These are phyloP conservation scores for Pangasius larnaudii DNA, from an alignment of 2,797 vertebrate species.

Conservation along the genomic window DNA sequence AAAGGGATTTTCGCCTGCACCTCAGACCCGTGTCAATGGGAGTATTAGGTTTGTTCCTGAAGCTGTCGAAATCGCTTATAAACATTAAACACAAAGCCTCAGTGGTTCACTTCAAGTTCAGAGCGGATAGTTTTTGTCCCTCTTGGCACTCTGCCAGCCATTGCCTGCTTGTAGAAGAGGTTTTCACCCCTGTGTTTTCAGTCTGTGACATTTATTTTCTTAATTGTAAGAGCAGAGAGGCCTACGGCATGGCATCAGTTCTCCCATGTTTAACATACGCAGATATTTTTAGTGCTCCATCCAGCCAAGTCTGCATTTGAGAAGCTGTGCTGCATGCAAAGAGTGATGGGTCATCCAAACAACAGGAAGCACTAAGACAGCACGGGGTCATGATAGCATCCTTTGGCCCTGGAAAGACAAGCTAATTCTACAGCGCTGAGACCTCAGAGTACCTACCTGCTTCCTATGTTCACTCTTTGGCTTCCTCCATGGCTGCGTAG, in stretches of 20 bases:
- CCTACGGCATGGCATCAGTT: slow-evolving; percentile 7
- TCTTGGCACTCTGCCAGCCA: slow-evolving; percentile 43
- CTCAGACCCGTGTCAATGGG: slow-evolving; percentile 1
- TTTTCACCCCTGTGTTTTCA: slow-evolving; percentile 34
- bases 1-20: slow-evolving; percentile 24
- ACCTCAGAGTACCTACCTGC: slow-evolving; percentile 12
- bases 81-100: slow-evolving; percentile 37
- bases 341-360: slow-evolving; percentile 51
- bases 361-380: slow-evolving; percentile 52
- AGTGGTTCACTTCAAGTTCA: slow-evolving; percentile 55
- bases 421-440: slow-evolving; percentile 14
- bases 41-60: slow-evolving; percentile 38
- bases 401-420: slow-evolving; percentile 40
- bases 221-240: slow-evolving; percentile 20
- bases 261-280: slow-evolving; percentile 13
- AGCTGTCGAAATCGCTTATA: slow-evolving; percentile 31
- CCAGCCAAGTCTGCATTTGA: slow-evolving; percentile 9
- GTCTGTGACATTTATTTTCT: slow-evolving; percentile 51
- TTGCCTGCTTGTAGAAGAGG: slow-evolving; percentile 11
- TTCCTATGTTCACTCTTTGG: slow-evolving; percentile 38
- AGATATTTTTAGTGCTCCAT: slow-evolving; percentile 15
- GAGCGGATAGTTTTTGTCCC: slow-evolving; percentile 54
- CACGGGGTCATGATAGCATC: slow-evolving; percentile 41
- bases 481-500: slow-evolving; percentile 10
- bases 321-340: slow-evolving; percentile 22